Base-by-base conservation (phyloP, 2,113 vertebrate genomes). In the Chaenogobius annularis region DNA sequence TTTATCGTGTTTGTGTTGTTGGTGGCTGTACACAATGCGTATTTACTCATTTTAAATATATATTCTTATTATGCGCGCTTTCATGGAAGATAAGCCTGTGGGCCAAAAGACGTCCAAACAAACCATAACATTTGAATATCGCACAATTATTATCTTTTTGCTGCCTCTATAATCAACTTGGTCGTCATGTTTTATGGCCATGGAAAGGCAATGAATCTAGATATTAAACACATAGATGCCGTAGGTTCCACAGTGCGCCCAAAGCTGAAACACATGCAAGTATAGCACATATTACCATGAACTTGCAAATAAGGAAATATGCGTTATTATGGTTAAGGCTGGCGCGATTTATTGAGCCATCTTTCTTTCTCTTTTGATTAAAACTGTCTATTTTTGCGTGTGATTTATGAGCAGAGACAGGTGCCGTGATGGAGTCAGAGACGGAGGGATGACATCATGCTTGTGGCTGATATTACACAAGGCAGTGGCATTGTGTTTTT, bases 271-370 rank as follows among this genome's bases (percentile, higher is more conserved):
- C 70, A 31, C 68, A 85, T 76, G 70, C 68, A 66, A 86, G 73
- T 68, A 74, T 1, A 20, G 19, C 71, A 62, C 55, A 86, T 78
- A 74, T 43, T 78, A 56, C 77, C 78, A 73, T 56, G 74, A 69
- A 77, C 70, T 77, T 81, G 85, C 68, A 82, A 70, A 83, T 77
- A 83, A 54, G 59, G 74, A 83, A 69, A 63, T 22, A 12, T 66
- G 89, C 83, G 81, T 92, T 90, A 90, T 90, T 86, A 87, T 72
- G 10, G 74, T 68, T 13, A 70, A 70, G 52, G 66, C 80, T 85
- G 50, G 79, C 12, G n/a, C 76, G 84, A 93, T 93, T 94, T 93
- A 94, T 93, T 88, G 88, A 80, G 83, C 79, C 74, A 77, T 81
- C 87, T 83, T 84, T 88, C 89, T 90, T 89, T 92, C 77, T 87